Percentiles rank a stretch among this genome's conserved stretches.
Evolutionary conservation across 2,797 vertebrate species (phyloP).

Genomic region (Microcaecilia unicolor): DNA sequence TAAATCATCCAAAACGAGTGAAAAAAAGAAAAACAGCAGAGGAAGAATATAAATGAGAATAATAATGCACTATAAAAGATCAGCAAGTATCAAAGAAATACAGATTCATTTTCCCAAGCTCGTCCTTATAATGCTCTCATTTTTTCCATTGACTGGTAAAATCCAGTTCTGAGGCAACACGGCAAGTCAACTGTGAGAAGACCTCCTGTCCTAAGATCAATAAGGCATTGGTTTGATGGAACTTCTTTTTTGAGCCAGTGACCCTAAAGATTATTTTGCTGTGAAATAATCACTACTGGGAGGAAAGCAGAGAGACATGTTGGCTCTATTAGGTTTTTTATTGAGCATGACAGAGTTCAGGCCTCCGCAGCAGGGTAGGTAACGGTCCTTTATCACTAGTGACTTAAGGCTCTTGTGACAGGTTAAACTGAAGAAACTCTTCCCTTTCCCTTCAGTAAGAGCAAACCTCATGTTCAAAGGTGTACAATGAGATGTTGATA

Average conservation of each 20-base stretch:
- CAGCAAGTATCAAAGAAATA: conserved; percentile 38
- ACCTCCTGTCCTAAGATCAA: conserved; percentile 35
- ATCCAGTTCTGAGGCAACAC: conserved; percentile 18
- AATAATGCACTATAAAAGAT: conserved; percentile 36
- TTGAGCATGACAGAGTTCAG: conserved; percentile 33
- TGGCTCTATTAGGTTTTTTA: conserved; percentile 37
- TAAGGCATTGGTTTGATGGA: conserved; percentile 30
- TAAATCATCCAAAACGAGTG: conserved; percentile 22
- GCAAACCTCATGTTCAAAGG: conserved; percentile 2
- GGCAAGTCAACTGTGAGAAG: conserved; percentile 13
- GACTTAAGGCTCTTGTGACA: conserved; percentile 10
- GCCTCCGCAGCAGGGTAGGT: conserved; percentile 23
- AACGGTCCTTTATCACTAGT: conserved; percentile 22
- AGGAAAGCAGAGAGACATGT: conserved; percentile 41
- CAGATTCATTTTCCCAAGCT: conserved; percentile 28
- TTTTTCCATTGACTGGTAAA: conserved; percentile 29
- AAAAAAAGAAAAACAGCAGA: neutral
- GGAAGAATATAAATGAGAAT: conserved; percentile 31
- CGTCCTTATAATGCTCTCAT: conserved; percentile 24
- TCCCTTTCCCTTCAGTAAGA: conserved; percentile 16
- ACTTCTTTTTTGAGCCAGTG: conserved; percentile 33
- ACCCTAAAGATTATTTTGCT: conserved; percentile 41
- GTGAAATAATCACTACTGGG: conserved; percentile 27
- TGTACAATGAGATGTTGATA: too few relatives aligned
- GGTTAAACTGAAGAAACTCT: conserved; percentile 7